Base-by-base conservation (phyloP, 2,797 vertebrate species). In the Hippocampus kuda region DNA sequence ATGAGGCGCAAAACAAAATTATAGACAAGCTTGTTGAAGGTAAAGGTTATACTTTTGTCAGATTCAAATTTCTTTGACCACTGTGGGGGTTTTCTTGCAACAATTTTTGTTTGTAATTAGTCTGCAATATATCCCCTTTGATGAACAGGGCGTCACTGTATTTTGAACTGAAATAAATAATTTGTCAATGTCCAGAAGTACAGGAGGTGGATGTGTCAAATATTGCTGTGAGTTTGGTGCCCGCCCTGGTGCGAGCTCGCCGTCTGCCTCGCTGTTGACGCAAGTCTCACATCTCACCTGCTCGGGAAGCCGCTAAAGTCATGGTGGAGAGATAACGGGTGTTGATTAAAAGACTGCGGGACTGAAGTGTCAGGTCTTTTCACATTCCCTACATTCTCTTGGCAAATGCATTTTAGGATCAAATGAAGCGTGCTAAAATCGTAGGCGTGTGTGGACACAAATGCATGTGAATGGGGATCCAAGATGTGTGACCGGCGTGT, bases 271-370 rank as follows among this genome's bases (percentile, higher is more conserved):
- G n/a, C 53, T 24, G 53, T 7, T 56, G 53, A 56, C 53, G 53
- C 53, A 56, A 61, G 18, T 61, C 54, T 56, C 34, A 1, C 71
- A 20, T 60, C 67, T 74, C 68, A 83, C 78, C 76, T 80, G 38
- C 72, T 67, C 68, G 65, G 54, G 72, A 74, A 73, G 60, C 72
- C 66, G 73, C 68, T 70, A 48, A 78, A 80, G 70, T 42, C 77
- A 68, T 70, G 71, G 65, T 71, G 15, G 38, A 57, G 61, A 84
- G 73, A 76, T 69, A 68, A 83, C 78, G 70, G 74, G 72, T 75
- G 74, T 78, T 83, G 81, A 87, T 87, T 80, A 81, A 72, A 73
- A 79, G 72, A 74, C 66, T 16, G 67, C 63, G 72, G 73, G 66
- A 67, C 65, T 81, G 66, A 72, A 69, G 63, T 65, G 65, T n/a